These are phyloP conservation scores for Drosophila peninsularis DNA, from an alignment of 2,888 invertebrate species.

Conservation along the genomic window DNA sequence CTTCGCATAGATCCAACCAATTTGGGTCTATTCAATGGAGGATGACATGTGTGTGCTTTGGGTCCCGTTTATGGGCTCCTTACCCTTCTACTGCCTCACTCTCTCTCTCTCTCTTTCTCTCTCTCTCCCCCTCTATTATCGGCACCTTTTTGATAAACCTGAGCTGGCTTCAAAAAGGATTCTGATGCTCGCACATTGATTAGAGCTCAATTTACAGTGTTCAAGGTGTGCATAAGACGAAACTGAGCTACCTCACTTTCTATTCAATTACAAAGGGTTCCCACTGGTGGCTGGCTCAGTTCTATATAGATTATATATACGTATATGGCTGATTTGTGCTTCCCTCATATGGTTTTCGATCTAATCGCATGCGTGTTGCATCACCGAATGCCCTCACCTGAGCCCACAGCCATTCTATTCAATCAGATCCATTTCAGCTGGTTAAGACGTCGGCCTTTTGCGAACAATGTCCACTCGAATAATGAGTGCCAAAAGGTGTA, in stretches of 20 bases:
- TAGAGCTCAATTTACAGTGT: slow-evolving; percentile 73
- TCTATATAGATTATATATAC: neutral
- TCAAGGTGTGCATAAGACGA: slow-evolving; percentile 55
- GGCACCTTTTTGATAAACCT: slow-evolving; percentile 80
- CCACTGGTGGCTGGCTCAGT: neutral
- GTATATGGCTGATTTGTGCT: slow-evolving; percentile 34
- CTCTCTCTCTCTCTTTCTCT: neutral
- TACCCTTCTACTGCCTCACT: neutral
- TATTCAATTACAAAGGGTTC: slow-evolving; percentile 56
- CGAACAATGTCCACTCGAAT: slow-evolving; percentile 22
- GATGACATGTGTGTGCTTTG: slow-evolving; percentile 71
- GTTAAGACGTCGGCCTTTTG: slow-evolving; percentile 13
- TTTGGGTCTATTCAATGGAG: slow-evolving; percentile 41
- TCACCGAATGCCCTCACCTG: slow-evolving; percentile 12
- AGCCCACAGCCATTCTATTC: slow-evolving; percentile 40
- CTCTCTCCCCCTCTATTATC: slow-evolving; percentile 46
- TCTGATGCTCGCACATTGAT: slow-evolving; percentile 67
- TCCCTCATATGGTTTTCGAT: slow-evolving; percentile 53
- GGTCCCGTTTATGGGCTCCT: slow-evolving; percentile 7
- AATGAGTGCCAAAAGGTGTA: slow-evolving; percentile 47
- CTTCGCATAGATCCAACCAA: slow-evolving; percentile 58
- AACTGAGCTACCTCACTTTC: slow-evolving; percentile 58
- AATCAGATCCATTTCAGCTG: slow-evolving; percentile 9
- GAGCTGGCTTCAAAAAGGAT: slow-evolving; percentile 67
- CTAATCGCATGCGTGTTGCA: slow-evolving; percentile 49